These are phyloP conservation scores for Daboia siamensis DNA, from an alignment of 2,113 vertebrate species.

Conservation along the genomic window DNA sequence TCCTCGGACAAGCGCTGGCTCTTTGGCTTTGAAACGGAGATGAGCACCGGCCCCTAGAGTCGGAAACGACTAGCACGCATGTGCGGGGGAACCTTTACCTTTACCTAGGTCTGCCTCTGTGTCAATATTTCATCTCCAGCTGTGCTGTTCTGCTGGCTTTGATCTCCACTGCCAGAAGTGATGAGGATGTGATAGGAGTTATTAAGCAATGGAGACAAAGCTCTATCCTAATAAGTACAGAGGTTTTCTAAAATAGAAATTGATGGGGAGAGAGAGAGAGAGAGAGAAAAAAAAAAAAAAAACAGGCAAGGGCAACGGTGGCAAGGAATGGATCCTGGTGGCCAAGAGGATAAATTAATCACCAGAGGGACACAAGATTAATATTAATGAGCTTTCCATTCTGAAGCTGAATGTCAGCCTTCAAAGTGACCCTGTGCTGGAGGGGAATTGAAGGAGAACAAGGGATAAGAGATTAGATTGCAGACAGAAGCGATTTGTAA, in stretches of 20 bases:
- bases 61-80: too few relatives aligned
- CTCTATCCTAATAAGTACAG: not conserved
- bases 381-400: not conserved
- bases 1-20: too few relatives aligned
- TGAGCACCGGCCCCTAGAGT: too few relatives aligned
- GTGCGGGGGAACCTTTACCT: too few relatives aligned
- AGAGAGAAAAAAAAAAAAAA: too few relatives aligned
- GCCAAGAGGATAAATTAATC: not conserved
- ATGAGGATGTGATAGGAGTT: not conserved
- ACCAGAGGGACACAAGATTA: not conserved
- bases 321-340: not conserved
- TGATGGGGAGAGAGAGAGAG: not conserved
- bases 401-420: not conserved
- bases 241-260: not conserved
- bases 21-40: too few relatives aligned
- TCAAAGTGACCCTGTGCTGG: not conserved
- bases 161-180: not conserved
- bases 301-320: too few relatives aligned
- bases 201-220: not conserved
- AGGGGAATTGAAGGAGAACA: not conserved
- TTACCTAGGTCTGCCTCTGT: not conserved
- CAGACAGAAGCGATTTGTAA: not conserved
- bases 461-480: not conserved
- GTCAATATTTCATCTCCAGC: rapidly evolving
- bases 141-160: not conserved